phyloP scores from a whole-genome alignment of 2,888 invertebrate genomes.

The Pristionchus exspectatus region DNA sequence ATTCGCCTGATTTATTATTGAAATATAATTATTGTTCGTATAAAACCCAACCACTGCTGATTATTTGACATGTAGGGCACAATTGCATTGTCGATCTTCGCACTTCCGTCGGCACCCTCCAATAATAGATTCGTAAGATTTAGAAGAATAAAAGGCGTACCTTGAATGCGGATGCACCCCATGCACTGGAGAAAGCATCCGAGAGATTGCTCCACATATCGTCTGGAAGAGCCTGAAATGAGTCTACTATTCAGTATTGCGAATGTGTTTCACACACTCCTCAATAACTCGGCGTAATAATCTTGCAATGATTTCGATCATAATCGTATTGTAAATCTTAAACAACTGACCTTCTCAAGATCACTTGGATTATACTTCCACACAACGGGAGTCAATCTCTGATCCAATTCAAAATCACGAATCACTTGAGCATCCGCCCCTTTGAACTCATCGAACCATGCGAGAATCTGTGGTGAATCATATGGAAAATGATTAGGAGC shows the following conservation, averaged over 20 bases:
- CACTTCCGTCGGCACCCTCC: slow-evolving; percentile 68
- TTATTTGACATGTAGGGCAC: slow-evolving; percentile 69
- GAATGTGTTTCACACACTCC: background rate
- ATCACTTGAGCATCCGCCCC: slow-evolving; percentile 60
- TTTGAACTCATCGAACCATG: slow-evolving; percentile 70
- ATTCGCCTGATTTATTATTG: background rate
- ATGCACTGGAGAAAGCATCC: slow-evolving; percentile 84
- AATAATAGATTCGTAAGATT: background rate
- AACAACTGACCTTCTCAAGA: slow-evolving; percentile 59
- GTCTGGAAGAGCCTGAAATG: slow-evolving; percentile 57
- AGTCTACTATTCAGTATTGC: background rate
- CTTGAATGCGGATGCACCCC: slow-evolving; percentile 87
- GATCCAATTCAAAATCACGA: slow-evolving; percentile 62
- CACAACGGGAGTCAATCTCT: slow-evolving; percentile 65
- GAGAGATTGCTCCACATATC: slow-evolving; percentile 70
- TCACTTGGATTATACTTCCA: slow-evolving; percentile 67
- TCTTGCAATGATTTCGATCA: background rate
- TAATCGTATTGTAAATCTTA: background rate
- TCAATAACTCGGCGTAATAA: background rate
- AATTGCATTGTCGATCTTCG: slow-evolving; percentile 64
- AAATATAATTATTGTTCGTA: too few relatives aligned
- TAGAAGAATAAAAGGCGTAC: slow-evolving; percentile 74
- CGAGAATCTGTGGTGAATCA: slow-evolving; percentile 64
- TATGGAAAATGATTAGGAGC: too few relatives aligned
- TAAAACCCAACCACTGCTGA: slow-evolving; percentile 63